Conservation (phyloP, 2,113 vertebrate genomes). For the Abramis brama region DNA sequence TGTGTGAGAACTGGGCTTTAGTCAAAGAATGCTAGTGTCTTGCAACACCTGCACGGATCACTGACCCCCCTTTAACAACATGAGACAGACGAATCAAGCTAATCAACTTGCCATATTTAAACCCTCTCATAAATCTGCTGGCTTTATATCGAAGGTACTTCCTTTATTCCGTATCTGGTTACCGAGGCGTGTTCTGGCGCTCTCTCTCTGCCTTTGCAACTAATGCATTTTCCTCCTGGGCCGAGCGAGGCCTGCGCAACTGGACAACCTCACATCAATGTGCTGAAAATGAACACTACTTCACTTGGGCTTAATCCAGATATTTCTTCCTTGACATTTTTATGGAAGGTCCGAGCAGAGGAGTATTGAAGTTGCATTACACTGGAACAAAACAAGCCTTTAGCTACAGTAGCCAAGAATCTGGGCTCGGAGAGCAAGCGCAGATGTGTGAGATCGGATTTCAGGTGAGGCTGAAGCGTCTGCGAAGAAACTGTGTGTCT, state of each 20-base stretch:
- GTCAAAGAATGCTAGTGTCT: conserved; percentile 38
- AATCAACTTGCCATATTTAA: conserved; percentile 69
- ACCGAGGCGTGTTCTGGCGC: conserved; percentile 54
- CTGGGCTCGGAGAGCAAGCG: conserved; percentile 58
- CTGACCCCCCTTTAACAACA: conserved; percentile 60
- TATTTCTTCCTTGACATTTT: conserved; percentile 78
- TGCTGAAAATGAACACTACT: conserved; percentile 67
- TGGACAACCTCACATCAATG: conserved; percentile 64
- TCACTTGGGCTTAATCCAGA: conserved; percentile 69
- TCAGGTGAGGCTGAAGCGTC: conserved; percentile 65
- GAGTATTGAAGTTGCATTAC: conserved; percentile 65
- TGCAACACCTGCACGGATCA: conserved; percentile 67
- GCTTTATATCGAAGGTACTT: conserved; percentile 70
- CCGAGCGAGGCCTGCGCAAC: conserved; percentile 50
- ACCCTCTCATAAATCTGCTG: conserved; percentile 74
- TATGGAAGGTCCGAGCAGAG: conserved; percentile 72
- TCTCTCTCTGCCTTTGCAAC: conserved; percentile 54
- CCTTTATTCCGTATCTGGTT: conserved; percentile 71
- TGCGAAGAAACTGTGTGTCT: conserved; percentile 66
- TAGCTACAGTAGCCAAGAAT: conserved; percentile 77
- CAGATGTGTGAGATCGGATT: conserved; percentile 78
- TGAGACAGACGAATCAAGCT: conserved; percentile 60
- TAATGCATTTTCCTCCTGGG: conserved; percentile 79
- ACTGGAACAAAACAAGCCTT: conserved; percentile 71
- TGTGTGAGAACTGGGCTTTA: conserved; percentile 32